phyloP scores from a whole-genome alignment of 1,140 invertebrate species.

The Scylla paramamosain region DNA sequence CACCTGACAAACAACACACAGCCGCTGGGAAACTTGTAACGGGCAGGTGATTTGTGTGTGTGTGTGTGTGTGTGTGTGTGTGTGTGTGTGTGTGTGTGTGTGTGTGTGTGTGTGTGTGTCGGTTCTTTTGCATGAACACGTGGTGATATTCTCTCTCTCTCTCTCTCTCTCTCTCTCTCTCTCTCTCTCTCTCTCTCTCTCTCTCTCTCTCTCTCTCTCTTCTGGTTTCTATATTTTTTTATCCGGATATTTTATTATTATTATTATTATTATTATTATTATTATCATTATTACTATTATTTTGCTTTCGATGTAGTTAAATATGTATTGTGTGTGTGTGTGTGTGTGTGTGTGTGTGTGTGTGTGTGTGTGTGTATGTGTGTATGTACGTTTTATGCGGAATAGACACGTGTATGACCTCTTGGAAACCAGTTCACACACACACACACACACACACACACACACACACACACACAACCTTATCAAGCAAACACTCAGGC shows the following conservation, averaged over 20 bases:
- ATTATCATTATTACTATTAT: background rate
- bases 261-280: background rate
- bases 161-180: background rate
- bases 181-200: background rate
- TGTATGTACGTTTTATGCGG: background rate
- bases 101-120: background rate
- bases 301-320: background rate
- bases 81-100: slow-evolving; percentile 6
- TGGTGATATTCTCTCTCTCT: background rate
- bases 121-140: background rate
- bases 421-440: no score
- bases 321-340: slow-evolving; percentile 24
- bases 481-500: background rate
- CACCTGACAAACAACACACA: slow-evolving; percentile 28
- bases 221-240: background rate
- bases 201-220: background rate
- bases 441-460: slow-evolving; percentile 17
- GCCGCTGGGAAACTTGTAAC: slow-evolving; percentile 1
- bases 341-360: slow-evolving; percentile 48
- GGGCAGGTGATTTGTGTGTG: slow-evolving; percentile 5
- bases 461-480: slow-evolving; percentile 22
- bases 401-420: no score
- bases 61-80: no score
- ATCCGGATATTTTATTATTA: background rate
- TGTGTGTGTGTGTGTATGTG: slow-evolving; percentile 48